Conservation (phyloP, 2,113 vertebrate species). For the Argyrosomus japonicus region DNA sequence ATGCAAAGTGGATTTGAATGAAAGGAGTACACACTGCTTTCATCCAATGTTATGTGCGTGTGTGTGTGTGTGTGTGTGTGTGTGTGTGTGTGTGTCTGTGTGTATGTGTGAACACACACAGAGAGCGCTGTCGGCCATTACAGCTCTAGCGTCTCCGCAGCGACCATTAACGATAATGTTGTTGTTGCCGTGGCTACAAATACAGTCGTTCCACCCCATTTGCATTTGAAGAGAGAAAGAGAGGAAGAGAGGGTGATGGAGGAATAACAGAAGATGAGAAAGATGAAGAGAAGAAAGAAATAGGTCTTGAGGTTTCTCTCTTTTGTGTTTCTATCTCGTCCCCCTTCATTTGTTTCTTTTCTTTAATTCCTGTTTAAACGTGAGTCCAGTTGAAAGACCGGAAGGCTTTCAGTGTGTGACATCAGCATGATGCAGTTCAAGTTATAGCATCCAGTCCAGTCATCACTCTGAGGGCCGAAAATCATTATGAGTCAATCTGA, state of each 20-base stretch:
- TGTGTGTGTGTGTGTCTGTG: slow-evolving; percentile 29
- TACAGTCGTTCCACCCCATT: slow-evolving; percentile 68
- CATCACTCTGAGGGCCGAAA: neutral
- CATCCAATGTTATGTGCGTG: slow-evolving; percentile 40
- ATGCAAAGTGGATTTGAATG: slow-evolving; percentile 79
- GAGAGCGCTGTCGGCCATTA: slow-evolving; percentile 74
- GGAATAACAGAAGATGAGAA: neutral
- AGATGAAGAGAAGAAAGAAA: neutral
- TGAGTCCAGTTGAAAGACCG: neutral
- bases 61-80: slow-evolving; percentile 40
- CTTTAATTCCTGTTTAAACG: neutral
- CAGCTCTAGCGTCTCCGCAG: slow-evolving; percentile 68
- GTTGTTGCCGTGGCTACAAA: slow-evolving; percentile 77
- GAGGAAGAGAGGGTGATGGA: neutral
- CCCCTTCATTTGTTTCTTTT: neutral
- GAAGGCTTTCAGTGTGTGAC: slow-evolving; percentile 13
- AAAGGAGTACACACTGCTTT: slow-evolving; percentile 66
- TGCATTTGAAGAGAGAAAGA: slow-evolving; percentile 44
- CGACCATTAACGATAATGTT: slow-evolving; percentile 78
- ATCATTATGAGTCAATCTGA: slow-evolving; percentile 48
- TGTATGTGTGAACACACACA: no score
- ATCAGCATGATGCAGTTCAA: slow-evolving; percentile 20
- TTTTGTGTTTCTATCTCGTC: neutral
- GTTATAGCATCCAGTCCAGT: slow-evolving; percentile 9
- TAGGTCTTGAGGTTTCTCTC: neutral